phyloP scores from a whole-genome alignment of 2,797 vertebrate genomes.

The Hemitrygon akajei region DNA sequence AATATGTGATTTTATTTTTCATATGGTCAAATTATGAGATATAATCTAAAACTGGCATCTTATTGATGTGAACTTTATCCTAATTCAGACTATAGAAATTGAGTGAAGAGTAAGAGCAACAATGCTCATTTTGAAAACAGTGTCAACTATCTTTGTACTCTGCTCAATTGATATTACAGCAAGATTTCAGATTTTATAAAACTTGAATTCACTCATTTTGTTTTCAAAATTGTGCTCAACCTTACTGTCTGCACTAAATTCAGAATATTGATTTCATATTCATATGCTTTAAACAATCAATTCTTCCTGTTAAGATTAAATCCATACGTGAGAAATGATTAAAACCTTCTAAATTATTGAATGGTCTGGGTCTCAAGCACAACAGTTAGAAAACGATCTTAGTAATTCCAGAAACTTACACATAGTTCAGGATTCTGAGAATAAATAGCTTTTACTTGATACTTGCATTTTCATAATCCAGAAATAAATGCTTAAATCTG shows the following conservation, averaged over 20 bases:
- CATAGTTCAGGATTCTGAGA: background rate
- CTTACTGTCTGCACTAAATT: background rate
- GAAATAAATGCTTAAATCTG: background rate
- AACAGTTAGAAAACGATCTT: background rate
- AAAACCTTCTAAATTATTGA: background rate
- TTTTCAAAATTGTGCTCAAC: background rate
- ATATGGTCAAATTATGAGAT: background rate
- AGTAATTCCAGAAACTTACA: background rate
- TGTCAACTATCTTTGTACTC: background rate
- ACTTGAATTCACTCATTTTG: no score
- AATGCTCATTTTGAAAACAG: background rate
- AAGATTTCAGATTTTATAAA: constrained; percentile 5
- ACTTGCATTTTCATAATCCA: background rate
- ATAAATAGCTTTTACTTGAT: background rate
- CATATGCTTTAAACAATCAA: background rate
- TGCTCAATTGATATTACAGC: background rate
- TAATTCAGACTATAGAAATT: background rate
- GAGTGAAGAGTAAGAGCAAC: background rate
- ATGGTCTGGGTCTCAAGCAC: background rate
- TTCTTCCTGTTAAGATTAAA: background rate
- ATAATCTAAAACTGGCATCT: constrained; percentile 3
- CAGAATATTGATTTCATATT: background rate
- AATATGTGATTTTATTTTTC: background rate
- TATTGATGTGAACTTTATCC: no score
- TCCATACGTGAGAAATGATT: background rate